Conservation (phyloP, 2,797 vertebrate species). For the Psittacula derbiana region DNA sequence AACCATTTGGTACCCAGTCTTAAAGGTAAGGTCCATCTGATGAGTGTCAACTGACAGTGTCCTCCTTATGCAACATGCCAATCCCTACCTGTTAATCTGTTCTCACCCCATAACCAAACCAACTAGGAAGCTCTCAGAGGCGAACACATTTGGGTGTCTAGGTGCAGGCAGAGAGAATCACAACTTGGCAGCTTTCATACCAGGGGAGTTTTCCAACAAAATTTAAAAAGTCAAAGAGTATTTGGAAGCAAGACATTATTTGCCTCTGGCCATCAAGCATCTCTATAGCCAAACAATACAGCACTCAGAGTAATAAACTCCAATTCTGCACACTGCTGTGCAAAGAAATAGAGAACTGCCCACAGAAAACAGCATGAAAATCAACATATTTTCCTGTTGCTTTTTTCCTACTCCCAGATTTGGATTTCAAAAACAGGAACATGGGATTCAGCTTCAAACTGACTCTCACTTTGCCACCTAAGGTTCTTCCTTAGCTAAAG, state of each 20-base stretch:
- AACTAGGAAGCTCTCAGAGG: rapidly evolving
- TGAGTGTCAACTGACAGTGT: not conserved
- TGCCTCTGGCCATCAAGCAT: not conserved
- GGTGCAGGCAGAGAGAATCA: not conserved
- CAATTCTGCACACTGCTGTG: not conserved
- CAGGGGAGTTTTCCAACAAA: not conserved
- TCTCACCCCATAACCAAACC: not conserved
- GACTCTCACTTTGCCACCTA: not conserved
- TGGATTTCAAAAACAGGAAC: constrained; percentile 5
- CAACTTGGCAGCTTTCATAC: not conserved
- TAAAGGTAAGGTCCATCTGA: not conserved
- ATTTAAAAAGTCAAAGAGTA: not conserved
- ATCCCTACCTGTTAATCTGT: not conserved
- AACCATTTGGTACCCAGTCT: not conserved
- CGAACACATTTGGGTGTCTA: not conserved
- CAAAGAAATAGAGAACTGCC: constrained; percentile 5
- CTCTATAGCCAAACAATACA: not conserved
- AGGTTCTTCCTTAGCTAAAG: not conserved
- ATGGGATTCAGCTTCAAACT: not conserved
- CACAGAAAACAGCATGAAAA: constrained; percentile 30
- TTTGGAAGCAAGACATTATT: not conserved
- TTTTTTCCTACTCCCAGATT: not conserved
- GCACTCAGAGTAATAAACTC: not conserved
- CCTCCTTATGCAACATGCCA: not conserved
- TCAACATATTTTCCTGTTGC: not conserved